Conservation (phyloP, 2,797 vertebrate species). For the Tapera naevia region DNA sequence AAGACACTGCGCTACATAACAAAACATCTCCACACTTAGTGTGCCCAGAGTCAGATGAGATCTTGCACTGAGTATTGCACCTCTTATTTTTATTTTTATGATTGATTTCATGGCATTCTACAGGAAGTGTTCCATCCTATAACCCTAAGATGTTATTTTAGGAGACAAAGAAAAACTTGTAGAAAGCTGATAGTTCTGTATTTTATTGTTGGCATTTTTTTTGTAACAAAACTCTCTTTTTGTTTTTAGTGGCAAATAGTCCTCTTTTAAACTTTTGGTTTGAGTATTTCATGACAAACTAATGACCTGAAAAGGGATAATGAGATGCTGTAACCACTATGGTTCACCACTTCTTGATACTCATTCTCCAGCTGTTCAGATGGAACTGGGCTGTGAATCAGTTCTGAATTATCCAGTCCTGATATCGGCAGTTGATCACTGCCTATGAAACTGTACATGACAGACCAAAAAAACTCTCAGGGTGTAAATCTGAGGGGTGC, state of each 20-base stretch:
- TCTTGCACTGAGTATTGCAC: not conserved
- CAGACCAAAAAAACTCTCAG: not conserved
- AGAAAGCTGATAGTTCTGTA: not conserved
- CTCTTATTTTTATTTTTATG: not conserved
- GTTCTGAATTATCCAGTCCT: not conserved
- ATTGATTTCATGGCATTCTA: not conserved
- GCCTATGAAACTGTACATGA: not conserved
- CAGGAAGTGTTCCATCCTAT: not conserved
- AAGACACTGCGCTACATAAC: not conserved
- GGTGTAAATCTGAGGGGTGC: not conserved
- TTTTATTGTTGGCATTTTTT: not conserved
- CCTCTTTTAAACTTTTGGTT: not conserved
- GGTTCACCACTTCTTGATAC: not conserved
- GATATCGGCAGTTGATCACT: not conserved
- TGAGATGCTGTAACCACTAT: fast-evolving
- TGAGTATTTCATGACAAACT: not conserved
- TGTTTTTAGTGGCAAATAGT: not conserved
- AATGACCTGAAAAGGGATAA: not conserved
- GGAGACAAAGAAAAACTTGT: not conserved
- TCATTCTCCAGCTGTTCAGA: not conserved
- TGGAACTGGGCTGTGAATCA: not conserved
- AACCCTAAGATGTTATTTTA: not conserved
- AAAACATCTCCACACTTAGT: fast-evolving
- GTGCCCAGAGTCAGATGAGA: not conserved
- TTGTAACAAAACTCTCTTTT: not conserved